Base-by-base conservation (phyloP, 2,888 invertebrate genomes). In the Onthophagus sagittarius region DNA sequence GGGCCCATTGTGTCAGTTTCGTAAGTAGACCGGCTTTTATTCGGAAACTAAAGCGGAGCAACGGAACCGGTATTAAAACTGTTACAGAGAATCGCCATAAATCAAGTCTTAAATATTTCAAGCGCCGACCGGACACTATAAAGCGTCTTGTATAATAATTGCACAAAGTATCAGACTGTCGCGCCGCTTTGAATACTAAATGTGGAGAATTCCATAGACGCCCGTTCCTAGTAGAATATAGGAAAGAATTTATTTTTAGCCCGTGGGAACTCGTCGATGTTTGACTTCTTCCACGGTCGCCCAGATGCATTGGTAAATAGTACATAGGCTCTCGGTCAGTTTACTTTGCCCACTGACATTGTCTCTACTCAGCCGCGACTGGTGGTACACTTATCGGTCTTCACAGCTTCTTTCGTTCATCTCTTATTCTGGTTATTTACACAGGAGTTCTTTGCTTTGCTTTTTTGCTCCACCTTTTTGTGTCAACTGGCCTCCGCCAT, bases 221-320 rank as follows among this genome's bases (percentile, higher is more conserved):
- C 63, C 71, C 69, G 72, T 75, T 75, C 75, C 75, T 75, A 75
- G 75, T 75, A 75, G 75, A 75, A 67, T 32, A 67, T 67, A 67
- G 67, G 67, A 67, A 67, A 67, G 72, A 73, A 75, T 72, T 75
- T 75, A 75, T 75, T 75, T 75, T 75, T 75, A 75, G 72, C 75
- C 75, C 72, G 74, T 74, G 75, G 71, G 75, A 80, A 81, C 79
- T 78, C 77, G 67, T 67, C 67, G 32, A 32, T 67, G 67, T 67
- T 67, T 67, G 67, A 53, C 39, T 53, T 53, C 39, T 53, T 53
- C 39, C 39, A 53, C 31, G 67, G 67, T 67, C 23, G 67, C 31
- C 31, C 39, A 53, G 39, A 53, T 53, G 39, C 39, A 15, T 67
- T 23, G 67, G 67, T 67, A 67, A 67, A 67, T 67, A 67, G 31